These are phyloP conservation scores for Ophion obscuratus DNA, from an alignment of 2,888 invertebrate species.

Conservation along the genomic window DNA sequence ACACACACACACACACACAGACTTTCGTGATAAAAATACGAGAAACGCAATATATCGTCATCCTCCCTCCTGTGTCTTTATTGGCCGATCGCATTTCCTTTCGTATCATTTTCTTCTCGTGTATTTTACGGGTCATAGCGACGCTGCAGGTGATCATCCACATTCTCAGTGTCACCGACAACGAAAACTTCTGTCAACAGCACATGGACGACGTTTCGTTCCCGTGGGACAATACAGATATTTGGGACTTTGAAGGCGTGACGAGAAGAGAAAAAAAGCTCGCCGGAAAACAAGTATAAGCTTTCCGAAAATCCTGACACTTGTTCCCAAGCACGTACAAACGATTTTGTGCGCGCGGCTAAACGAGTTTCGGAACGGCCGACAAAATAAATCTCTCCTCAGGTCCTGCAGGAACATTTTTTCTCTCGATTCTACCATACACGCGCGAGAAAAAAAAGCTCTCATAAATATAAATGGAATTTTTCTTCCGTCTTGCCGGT, in stretches of 20 bases:
- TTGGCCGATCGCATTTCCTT: background rate
- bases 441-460: constrained; percentile 2
- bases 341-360: background rate
- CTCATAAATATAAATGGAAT: constrained; percentile 1
- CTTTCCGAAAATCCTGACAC: constrained; percentile 33
- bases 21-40: too few relatives aligned
- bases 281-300: background rate
- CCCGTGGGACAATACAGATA: constrained; percentile 20
- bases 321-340: constrained; percentile 52
- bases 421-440: background rate
- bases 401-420: constrained; percentile 2
- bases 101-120: background rate
- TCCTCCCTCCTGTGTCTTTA: background rate
- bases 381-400: constrained; percentile 34
- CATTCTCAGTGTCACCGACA: constrained; percentile 52
- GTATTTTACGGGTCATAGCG: constrained; percentile 48
- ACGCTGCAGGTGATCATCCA: constrained; percentile 51
- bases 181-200: constrained; percentile 58
- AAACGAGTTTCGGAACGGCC: constrained; percentile 50
- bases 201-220: constrained; percentile 34
- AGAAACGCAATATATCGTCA: background rate
- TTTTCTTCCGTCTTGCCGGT: background rate
- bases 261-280: constrained; percentile 28
- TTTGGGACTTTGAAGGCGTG: background rate
- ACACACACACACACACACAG: too few relatives aligned